Evolutionary conservation across 2,888 invertebrate genomes (phyloP), one percentile per base, ranked within the genome.

Genomic region (Drosophila mettleri): DNA sequence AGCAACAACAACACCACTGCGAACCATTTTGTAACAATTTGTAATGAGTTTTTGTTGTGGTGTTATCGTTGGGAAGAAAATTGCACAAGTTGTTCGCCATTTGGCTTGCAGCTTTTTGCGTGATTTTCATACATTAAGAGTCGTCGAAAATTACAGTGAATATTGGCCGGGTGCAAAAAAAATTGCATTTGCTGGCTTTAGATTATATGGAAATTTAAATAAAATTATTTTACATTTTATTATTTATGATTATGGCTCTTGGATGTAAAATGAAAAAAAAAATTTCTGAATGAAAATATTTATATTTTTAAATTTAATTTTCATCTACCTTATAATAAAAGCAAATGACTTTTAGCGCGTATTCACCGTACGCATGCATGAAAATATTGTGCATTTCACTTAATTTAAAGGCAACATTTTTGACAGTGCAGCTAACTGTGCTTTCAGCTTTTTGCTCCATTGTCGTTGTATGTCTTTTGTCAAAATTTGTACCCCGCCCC

Each of bases 1-100:
- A 38, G n/a, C 22, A 39, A 24, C 53, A 38, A 33, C 22, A 45
- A 22, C 45, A 27, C 9, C 27, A 43, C 49, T 53, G 27, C 24
- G 52, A 64, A 62, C 39, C 62, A 72, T 64, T 69, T 80, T 69
- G 72, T 45, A 39, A 66, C 68, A 72, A 72, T 66, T 83, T 86
- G 77, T 73, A 86, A 80, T 67, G 86, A 65, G 57, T 66, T 86
- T 73, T 72, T 57, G 39, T 63, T 68, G 24, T 48, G n/a, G n/a
- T 43, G 31, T 18, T 38, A 53, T 49, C 39, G 65, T 18, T 52
- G 53, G 31, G 9, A 70, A 61, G 68, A 68, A 86, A 86, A 79
- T 75, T 69, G 63, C 66, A 54, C 61, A 74, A 79, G 62, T 76
- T 72, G 54, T 64, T 61, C 31, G 41, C 53, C 46, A 62, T 57